phyloP scores from a whole-genome alignment of 1,140 invertebrate species.

The Aphelinus certus region DNA sequence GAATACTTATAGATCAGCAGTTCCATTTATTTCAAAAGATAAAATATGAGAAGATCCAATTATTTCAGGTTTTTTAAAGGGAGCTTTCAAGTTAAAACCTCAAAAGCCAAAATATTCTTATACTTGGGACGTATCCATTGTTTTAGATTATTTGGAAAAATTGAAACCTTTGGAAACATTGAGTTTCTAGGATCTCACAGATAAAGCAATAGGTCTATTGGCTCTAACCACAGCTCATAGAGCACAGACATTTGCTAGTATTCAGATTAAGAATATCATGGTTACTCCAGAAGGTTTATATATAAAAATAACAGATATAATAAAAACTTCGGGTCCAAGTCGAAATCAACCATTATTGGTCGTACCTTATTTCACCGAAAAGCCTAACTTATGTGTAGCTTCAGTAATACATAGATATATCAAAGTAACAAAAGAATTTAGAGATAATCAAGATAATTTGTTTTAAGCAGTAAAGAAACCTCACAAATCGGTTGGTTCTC shows the following conservation, averaged over 20 bases:
- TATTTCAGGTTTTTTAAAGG: constrained; percentile 48
- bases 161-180: constrained; percentile 31
- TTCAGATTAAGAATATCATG: constrained; percentile 42
- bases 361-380: constrained; percentile 27
- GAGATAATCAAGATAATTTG: constrained; percentile 26
- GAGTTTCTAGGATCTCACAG: constrained; percentile 28
- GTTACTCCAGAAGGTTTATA: neutral
- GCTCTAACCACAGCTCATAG: constrained; percentile 45
- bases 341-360: constrained; percentile 28
- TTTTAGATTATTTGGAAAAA: constrained; percentile 41
- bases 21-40: constrained; percentile 33
- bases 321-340: constrained; percentile 36
- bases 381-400: constrained; percentile 30
- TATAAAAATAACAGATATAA: constrained; percentile 36
- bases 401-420: constrained; percentile 33
- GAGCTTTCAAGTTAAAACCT: constrained; percentile 45
- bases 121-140: constrained; percentile 46
- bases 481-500: constrained; percentile 42
- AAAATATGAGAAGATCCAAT: constrained; percentile 30
- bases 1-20: constrained; percentile 41
- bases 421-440: constrained; percentile 24
- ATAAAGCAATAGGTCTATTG: constrained; percentile 43
- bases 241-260: constrained; percentile 44
- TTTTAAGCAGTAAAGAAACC: constrained; percentile 42
- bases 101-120: constrained; percentile 46